Evolutionary conservation across 1,140 invertebrate genomes (phyloP).

Genomic region (Trachymyrmex cornetzi): DNA sequence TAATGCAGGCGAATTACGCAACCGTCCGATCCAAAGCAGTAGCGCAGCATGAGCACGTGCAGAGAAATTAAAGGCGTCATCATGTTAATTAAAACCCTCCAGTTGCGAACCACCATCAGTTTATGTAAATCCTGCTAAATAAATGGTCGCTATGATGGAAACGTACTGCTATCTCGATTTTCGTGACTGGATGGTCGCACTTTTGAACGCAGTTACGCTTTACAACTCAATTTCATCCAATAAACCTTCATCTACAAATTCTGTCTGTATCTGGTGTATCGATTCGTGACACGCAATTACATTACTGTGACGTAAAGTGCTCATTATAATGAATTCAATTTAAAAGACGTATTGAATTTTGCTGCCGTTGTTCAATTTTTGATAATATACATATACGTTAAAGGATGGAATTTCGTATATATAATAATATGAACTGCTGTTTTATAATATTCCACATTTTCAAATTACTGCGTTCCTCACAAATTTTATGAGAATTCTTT

Average conservation of each 20-base stretch:
- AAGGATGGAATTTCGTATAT: slow-evolving; percentile 28
- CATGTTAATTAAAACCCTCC: slow-evolving; percentile 73
- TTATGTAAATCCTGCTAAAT: slow-evolving; percentile 72
- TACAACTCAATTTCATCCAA: slow-evolving; percentile 58
- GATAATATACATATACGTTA: background rate
- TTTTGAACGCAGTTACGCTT: slow-evolving; percentile 64
- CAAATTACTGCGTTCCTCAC: slow-evolving; percentile 42
- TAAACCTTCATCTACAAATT: slow-evolving; percentile 40
- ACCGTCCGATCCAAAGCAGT: slow-evolving; percentile 29
- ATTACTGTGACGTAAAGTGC: slow-evolving; percentile 33
- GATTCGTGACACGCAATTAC: slow-evolving; percentile 56
- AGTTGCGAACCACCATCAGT: slow-evolving; percentile 64
- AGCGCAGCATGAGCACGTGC: slow-evolving; percentile 27
- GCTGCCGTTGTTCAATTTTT: slow-evolving; percentile 38
- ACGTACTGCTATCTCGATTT: slow-evolving; percentile 65
- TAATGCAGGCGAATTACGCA: slow-evolving; percentile 57
- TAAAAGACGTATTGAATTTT: slow-evolving; percentile 42
- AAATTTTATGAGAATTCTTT: slow-evolving; percentile 47
- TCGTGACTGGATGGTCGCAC: slow-evolving; percentile 58
- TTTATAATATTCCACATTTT: slow-evolving; percentile 39
- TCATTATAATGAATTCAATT: slow-evolving; percentile 56
- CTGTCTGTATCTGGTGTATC: slow-evolving; percentile 47
- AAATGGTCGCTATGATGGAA: slow-evolving; percentile 68
- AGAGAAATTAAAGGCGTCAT: slow-evolving; percentile 72
- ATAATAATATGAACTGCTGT: slow-evolving; percentile 8